These are phyloP conservation scores for Napeogenes inachia DNA, from an alignment of 2,888 invertebrate species.

Conservation along the genomic window DNA sequence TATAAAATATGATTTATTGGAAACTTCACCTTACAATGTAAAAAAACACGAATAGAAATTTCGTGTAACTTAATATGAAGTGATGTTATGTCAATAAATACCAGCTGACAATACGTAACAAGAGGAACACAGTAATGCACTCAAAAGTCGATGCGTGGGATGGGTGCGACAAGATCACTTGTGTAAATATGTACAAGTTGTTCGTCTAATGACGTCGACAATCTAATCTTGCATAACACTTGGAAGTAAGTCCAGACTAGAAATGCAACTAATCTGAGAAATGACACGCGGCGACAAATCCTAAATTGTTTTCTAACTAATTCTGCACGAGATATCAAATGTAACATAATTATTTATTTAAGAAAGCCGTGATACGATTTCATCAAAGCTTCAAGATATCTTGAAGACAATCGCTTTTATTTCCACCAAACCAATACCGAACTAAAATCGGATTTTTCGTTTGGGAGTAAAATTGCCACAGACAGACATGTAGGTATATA, in stretches of 20 bases:
- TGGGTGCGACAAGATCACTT: constrained; percentile 53
- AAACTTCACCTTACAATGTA: no score
- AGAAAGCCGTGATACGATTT: no score
- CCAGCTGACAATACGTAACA: constrained; percentile 36
- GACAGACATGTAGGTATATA: no score
- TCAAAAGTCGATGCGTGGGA: constrained; percentile 44
- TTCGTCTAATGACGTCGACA: constrained; percentile 12
- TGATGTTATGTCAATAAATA: constrained; percentile 9
- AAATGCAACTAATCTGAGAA: constrained; percentile 17
- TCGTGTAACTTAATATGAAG: constrained; percentile 2
- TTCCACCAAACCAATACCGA: no score
- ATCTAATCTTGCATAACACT: constrained; percentile 18
- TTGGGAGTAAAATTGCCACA: no score
- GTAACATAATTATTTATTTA: no score
- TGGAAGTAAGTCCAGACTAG: constrained; percentile 15
- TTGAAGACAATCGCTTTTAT: no score
- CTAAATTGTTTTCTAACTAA: constrained; percentile 10
- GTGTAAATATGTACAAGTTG: constrained; percentile 65
- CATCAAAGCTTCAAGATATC: no score
- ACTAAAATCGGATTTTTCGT: no score
- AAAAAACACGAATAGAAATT: constrained; percentile 24
- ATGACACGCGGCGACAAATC: constrained; percentile 18
- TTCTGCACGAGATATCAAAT: not conserved
- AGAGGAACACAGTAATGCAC: constrained; percentile 45
- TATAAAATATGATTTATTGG: no score